Percentiles rank a stretch among this genome's conserved stretches.
phyloP scores from a whole-genome alignment of 2,888 invertebrate genomes.

The Brassicogethes aeneus region DNA sequence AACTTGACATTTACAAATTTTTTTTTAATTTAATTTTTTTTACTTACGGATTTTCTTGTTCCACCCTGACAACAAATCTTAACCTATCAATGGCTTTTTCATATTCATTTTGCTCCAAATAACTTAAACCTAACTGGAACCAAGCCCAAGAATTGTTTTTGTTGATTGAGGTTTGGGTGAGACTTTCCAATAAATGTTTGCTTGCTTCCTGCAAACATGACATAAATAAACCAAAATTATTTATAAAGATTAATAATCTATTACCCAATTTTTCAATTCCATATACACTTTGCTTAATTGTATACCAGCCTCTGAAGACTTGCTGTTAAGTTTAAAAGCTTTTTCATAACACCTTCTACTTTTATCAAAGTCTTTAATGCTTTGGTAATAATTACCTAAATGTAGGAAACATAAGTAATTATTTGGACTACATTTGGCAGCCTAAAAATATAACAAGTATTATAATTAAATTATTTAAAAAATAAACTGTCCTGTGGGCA shows the following conservation, averaged over 20 bases:
- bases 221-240: background rate
- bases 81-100: slow-evolving; percentile 68
- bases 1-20: background rate
- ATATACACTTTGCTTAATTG: slow-evolving; percentile 69
- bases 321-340: slow-evolving; percentile 63
- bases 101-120: slow-evolving; percentile 63
- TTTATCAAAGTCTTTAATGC: slow-evolving; percentile 57
- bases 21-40: background rate
- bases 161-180: slow-evolving; percentile 39
- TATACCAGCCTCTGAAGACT: slow-evolving; percentile 57
- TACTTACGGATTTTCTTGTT: slow-evolving; percentile 58
- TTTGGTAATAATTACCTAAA: slow-evolving; percentile 66
- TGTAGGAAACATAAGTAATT: slow-evolving; percentile 64
- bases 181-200: slow-evolving; percentile 50
- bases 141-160: slow-evolving; percentile 59
- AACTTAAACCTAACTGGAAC: slow-evolving; percentile 75
- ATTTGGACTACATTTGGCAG: slow-evolving; percentile 64
- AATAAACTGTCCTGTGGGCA: no score
- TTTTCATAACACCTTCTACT: slow-evolving; percentile 80
- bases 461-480: background rate
- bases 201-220: slow-evolving; percentile 46
- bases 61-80: slow-evolving; percentile 59
- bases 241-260: slow-evolving; percentile 2
- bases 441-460: slow-evolving; percentile 32
- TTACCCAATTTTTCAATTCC: slow-evolving; percentile 54